These are phyloP conservation scores for Oncorhynchus clarkii DNA, from an alignment of 2,113 vertebrate species.

Conservation along the genomic window DNA sequence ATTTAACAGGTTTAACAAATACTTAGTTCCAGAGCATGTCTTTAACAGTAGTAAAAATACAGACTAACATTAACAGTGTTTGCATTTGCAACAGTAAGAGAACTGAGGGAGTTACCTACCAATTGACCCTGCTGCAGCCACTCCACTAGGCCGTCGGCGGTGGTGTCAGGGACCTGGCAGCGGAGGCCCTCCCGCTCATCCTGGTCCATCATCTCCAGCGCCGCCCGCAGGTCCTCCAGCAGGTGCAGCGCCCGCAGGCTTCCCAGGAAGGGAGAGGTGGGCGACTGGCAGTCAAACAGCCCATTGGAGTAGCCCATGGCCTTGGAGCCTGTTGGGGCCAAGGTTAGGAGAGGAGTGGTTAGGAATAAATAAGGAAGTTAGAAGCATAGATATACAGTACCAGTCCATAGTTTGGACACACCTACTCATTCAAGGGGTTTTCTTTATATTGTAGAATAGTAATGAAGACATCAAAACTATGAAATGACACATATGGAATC, in stretches of 20 bases:
- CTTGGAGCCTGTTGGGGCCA: conserved; percentile 84
- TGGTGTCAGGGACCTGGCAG: conserved; percentile 89
- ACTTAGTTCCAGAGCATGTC: too few species aligned
- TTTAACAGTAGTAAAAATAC: neutral
- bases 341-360: neutral
- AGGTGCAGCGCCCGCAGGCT: conserved; percentile 89
- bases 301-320: conserved; percentile 94
- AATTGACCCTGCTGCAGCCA: conserved; percentile 92
- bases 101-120: conserved; percentile 61
- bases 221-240: conserved; percentile 86
- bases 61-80: too few species aligned
- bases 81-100: neutral
- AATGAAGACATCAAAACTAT: too few species aligned
- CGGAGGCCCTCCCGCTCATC: conserved; percentile 89
- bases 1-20: too few species aligned
- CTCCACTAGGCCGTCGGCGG: conserved; percentile 79
- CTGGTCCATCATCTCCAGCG: conserved; percentile 89
- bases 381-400: too few species aligned
- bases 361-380: too few species aligned
- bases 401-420: too few species aligned
- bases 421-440: too few species aligned
- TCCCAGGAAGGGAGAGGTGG: conserved; percentile 91
- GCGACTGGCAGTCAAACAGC: conserved; percentile 96
- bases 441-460: too few species aligned
- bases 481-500: too few species aligned